phyloP scores from a whole-genome alignment of 1,140 invertebrate species.

The Bombus confusus region DNA sequence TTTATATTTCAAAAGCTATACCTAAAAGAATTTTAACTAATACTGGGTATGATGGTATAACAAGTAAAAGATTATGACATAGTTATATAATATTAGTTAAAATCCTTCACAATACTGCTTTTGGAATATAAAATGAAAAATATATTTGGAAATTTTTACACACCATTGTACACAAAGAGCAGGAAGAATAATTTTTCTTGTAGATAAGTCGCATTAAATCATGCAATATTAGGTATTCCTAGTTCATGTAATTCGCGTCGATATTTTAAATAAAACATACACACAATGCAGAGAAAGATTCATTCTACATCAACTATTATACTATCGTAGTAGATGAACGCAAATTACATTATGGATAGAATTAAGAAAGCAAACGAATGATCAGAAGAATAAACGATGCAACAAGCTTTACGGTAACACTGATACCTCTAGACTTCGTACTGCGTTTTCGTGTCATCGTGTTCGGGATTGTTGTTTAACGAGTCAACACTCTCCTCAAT shows the following conservation, averaged over 20 bases:
- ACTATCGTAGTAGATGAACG: not conserved
- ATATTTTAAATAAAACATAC: not conserved
- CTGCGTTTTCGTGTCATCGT: constrained; percentile 72
- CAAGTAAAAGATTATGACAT: too few relatives aligned
- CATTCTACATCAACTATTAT: not conserved
- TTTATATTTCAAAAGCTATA: too few relatives aligned
- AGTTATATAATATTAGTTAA: not conserved
- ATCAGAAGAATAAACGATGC: not conserved
- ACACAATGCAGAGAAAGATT: not conserved
- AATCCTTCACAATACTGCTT: not conserved
- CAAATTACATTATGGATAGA: not conserved
- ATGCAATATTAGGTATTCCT: not conserved
- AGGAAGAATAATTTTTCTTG: not conserved
- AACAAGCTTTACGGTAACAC: constrained; percentile 38
- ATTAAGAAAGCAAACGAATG: not conserved
- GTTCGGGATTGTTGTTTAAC: constrained; percentile 75
- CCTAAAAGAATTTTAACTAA: too few relatives aligned
- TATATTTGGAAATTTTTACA: too few relatives aligned
- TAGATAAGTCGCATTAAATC: not conserved
- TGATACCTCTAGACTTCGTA: constrained; percentile 76
- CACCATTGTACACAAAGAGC: not conserved
- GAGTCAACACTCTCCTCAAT: constrained; percentile 77
- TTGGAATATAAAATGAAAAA: not conserved
- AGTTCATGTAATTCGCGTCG: not conserved
- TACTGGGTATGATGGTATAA: too few relatives aligned